Conservation (phyloP, 2,888 invertebrate genomes). For the Choreutis nemorana region DNA sequence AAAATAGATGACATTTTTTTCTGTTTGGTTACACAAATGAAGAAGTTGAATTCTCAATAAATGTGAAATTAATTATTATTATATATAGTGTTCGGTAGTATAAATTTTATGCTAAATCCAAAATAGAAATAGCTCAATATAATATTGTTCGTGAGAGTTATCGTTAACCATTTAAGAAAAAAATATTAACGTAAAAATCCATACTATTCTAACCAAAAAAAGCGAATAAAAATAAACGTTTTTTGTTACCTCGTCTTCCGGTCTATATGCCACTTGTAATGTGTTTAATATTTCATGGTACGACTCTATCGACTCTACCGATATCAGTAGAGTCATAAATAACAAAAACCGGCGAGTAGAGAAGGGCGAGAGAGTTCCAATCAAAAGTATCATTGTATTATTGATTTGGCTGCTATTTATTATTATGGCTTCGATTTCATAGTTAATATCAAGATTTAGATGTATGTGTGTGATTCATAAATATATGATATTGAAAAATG, state of each 20-base stretch:
- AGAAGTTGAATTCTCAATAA: too few relatives aligned
- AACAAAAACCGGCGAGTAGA: constrained; percentile 45
- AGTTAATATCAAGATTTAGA: too few relatives aligned
- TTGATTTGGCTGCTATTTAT: constrained; percentile 45
- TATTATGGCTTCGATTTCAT: too few relatives aligned
- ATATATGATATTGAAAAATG: too few relatives aligned
- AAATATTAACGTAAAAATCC: constrained; percentile 15
- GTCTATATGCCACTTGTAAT: constrained; percentile 63
- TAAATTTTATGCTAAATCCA: too few relatives aligned
- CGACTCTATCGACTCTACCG: constrained; percentile 50
- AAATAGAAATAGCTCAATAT: constrained; percentile 4
- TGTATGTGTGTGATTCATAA: too few relatives aligned
- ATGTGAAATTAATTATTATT: too few relatives aligned
- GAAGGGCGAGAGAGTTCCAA: constrained; percentile 30
- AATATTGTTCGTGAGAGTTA: constrained; percentile 7
- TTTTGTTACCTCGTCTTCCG: constrained; percentile 59
- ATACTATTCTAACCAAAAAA: constrained; percentile 18
- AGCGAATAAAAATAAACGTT: constrained; percentile 44
- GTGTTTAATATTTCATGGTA: constrained; percentile 66
- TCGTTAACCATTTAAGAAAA: constrained; percentile 1
- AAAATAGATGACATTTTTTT: too few relatives aligned
- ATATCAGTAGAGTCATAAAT: constrained; percentile 58
- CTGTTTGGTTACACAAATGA: too few relatives aligned
- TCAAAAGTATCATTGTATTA: constrained; percentile 62
- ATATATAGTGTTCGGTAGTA: too few relatives aligned